Evolutionary conservation across 2,888 invertebrate genomes (phyloP), one percentile per base, ranked within the genome.

Genomic region (Flexamia atlantica): DNA sequence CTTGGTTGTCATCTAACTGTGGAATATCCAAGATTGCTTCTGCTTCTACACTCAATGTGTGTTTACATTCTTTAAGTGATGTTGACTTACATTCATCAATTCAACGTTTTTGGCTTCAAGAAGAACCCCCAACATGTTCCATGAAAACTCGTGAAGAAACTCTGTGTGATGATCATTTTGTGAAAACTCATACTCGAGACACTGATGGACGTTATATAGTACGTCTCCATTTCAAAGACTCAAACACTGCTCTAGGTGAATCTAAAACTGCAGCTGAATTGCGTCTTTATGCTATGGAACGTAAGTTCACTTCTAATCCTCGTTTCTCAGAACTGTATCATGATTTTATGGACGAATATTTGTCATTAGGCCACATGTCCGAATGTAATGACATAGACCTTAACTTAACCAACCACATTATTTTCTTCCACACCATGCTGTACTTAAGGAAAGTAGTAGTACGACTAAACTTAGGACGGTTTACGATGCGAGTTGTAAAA

Each of bases 101-200:
- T 20, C 20, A 40, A 40, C 20, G 14, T 1, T 40, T 72, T 40
- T 72, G 72, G 40, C 3, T 5, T 72, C 72, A 72, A 72, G 40
- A 72, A 42, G 72, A 72, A 72, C 17, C 42, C 5, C 42, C 40
- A 5, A 3, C 23, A 40, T 12, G 4, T 40, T 40, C 36, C 20
- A 14, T 20, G 10, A 72, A 17, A 23, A 40, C 40, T n/a, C 23
- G 1, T 7, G 72, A 72, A 23, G 36, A 72, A 42, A 9, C 2
- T 4, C 20, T 40, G 72, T 72, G 72, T 42, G 72, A 72, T 20
- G 23, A 40, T 20, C 53, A 40, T 40, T 72, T 72, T 72, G 23
- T 3, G n/a, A 3, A 36, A n/a, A 72, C 72, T 40, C 42, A 72
- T 42, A 20, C 20, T 23, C n/a, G n/a, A 40, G 20, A 7, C 14